Conservation (phyloP, 2,888 invertebrate species). For the Bugula neritina region DNA sequence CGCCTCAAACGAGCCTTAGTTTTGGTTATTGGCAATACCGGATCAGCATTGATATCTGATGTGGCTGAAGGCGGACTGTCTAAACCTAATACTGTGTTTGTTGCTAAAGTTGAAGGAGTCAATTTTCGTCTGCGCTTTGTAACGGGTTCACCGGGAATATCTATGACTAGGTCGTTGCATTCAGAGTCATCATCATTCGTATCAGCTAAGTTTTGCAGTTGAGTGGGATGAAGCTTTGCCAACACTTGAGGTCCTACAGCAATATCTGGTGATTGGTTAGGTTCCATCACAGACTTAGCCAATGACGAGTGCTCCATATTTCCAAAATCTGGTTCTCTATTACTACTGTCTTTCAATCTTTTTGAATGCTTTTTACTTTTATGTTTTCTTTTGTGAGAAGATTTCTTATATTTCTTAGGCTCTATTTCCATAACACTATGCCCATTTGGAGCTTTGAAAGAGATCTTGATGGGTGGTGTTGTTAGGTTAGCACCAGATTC, state of each 20-base stretch:
- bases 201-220: not conserved
- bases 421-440: conserved; percentile 24
- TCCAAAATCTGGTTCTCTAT: not conserved
- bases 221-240: not conserved
- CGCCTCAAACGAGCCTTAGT: not conserved
- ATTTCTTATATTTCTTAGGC: conserved; percentile 10
- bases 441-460: conserved; percentile 19
- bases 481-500: not conserved
- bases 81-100: not conserved
- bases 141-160: not conserved
- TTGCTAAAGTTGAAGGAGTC: not conserved
- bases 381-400: not conserved
- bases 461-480: conserved; percentile 19
- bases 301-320: not conserved
- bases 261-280: too few species aligned
- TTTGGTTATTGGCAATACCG: not conserved
- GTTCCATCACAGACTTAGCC: too few species aligned
- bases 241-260: too few species aligned
- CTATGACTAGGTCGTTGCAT: not conserved
- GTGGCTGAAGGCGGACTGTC: not conserved
- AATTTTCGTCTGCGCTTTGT: not conserved
- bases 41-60: not conserved
- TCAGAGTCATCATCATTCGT: not conserved
- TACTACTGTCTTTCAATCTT: not conserved
- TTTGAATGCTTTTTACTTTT: conserved; percentile 30